phyloP scores from a whole-genome alignment of 1,140 invertebrate species.

The Lerema accius region DNA sequence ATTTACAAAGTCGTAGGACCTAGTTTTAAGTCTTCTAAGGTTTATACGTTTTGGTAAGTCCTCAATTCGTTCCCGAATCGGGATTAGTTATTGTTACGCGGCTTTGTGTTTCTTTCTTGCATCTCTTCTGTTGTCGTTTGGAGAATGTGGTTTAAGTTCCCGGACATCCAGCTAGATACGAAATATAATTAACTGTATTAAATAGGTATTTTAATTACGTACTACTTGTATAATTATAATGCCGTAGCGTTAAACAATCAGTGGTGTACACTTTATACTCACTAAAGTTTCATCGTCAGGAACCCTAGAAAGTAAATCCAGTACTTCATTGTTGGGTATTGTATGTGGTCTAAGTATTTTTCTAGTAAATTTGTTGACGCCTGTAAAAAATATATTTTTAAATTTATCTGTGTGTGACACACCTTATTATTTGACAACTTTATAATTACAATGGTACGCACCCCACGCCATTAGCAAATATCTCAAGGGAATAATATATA shows the following conservation, averaged over 20 bases:
- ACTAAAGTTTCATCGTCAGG: conserved; percentile 97
- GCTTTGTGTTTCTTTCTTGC: conserved; percentile 84
- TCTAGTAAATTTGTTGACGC: conserved; percentile 97
- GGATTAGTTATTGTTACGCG: conserved; percentile 70
- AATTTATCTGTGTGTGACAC: too few species aligned
- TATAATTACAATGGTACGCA: conserved; percentile 45
- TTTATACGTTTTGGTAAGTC: conserved; percentile 28
- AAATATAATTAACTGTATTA: background rate
- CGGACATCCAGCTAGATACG: conserved; percentile 80
- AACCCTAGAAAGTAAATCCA: conserved; percentile 97
- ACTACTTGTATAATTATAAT: too few species aligned
- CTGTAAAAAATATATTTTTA: too few species aligned
- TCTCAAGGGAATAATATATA: conserved; percentile 96
- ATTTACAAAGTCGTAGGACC: background rate
- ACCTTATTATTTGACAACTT: too few species aligned
- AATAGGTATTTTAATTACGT: too few species aligned
- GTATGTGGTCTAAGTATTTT: conserved; percentile 96
- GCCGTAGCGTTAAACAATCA: too few species aligned
- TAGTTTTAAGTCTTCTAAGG: background rate
- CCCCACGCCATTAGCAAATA: conserved; percentile 98
- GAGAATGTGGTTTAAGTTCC: conserved; percentile 82
- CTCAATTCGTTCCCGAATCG: conserved; percentile 43
- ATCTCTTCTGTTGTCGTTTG: conserved; percentile 79
- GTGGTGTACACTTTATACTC: conserved; percentile 70
- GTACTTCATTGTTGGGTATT: conserved; percentile 98